Evolutionary conservation across 2,113 vertebrate genomes (phyloP).

Genomic region (Atherinomorus stipes): DNA sequence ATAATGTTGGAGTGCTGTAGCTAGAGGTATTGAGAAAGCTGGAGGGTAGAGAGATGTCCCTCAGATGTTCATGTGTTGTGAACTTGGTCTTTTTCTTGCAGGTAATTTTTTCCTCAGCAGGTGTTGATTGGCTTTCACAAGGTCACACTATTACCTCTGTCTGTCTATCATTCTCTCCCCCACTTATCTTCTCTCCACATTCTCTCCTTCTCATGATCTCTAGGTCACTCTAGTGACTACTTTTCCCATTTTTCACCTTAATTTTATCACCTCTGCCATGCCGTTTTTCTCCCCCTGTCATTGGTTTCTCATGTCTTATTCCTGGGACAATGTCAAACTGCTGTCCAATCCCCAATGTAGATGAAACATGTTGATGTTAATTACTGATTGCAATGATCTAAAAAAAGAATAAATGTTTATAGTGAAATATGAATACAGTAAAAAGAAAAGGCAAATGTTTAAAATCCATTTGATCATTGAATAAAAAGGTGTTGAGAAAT

Average conservation of each 20-base stretch:
- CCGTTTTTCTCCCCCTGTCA: constrained; percentile 8
- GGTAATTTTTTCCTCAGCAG: constrained; percentile 71
- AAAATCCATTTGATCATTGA: no score
- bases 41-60: constrained; percentile 27
- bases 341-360: no score
- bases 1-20: constrained; percentile 44
- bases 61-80: constrained; percentile 49
- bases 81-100: constrained; percentile 49
- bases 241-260: constrained; percentile 22
- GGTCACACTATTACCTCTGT: constrained; percentile 66
- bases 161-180: constrained; percentile 48
- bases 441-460: no score
- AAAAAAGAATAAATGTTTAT: no score
- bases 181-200: constrained; percentile 27
- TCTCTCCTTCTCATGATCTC: neutral
- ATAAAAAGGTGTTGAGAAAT: no score
- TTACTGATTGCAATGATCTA: no score
- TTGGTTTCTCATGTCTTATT: constrained; percentile 5
- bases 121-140: constrained; percentile 65
- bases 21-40: constrained; percentile 42
- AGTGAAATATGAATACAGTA: no score
- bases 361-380: no score
- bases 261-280: constrained; percentile 17
- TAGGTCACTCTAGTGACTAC: neutral
- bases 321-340: no score